phyloP scores from a whole-genome alignment of 2,888 invertebrate species.

The Cataglyphis rosenhaueri region DNA sequence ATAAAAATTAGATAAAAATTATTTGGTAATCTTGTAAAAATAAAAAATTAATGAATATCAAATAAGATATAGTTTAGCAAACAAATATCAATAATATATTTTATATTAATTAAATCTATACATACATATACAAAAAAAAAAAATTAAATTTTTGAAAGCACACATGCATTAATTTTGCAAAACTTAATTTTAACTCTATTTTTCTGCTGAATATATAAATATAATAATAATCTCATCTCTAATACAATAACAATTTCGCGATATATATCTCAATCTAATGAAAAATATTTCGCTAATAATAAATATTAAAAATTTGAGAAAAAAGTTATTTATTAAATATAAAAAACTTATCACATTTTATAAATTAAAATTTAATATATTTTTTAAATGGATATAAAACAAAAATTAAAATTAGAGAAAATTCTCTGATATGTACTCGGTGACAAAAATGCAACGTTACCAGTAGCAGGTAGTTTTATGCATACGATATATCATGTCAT shows the following conservation, averaged over 20 bases:
- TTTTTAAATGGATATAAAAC: background rate
- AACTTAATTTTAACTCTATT: background rate
- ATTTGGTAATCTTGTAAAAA: background rate
- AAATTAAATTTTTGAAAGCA: background rate
- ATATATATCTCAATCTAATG: background rate
- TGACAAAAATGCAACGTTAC: constrained; percentile 6
- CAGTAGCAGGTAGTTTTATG: background rate
- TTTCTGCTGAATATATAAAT: background rate
- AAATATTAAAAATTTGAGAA: background rate
- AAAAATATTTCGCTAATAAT: background rate
- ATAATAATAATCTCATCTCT: background rate
- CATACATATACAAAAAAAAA: background rate
- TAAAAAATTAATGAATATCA: background rate
- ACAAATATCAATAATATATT: background rate
- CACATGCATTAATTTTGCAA: background rate
- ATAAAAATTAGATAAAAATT: background rate
- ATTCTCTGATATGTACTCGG: background rate
- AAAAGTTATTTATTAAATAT: background rate
- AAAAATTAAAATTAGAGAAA: background rate
- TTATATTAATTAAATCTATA: background rate
- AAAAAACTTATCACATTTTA: background rate
- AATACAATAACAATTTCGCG: background rate
- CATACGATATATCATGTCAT: background rate
- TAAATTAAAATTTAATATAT: constrained; percentile 4
- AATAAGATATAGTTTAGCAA: background rate